Percentiles rank a stretch among this genome's conserved stretches.
These are phyloP conservation scores for Prunella himalayana DNA, from an alignment of 2,113 vertebrate species.

Conservation along the genomic window DNA sequence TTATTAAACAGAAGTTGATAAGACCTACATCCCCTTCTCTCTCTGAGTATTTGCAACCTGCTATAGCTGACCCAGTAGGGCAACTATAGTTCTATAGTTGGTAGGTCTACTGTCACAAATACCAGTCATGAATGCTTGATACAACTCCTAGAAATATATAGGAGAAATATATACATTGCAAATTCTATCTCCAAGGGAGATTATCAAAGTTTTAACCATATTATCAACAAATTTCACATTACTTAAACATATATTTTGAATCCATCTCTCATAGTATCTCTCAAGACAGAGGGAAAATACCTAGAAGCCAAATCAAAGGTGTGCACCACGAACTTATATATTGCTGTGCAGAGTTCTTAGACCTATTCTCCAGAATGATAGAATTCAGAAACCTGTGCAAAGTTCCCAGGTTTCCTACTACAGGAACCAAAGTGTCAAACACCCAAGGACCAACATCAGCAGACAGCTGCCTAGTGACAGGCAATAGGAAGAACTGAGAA, in stretches of 20 bases:
- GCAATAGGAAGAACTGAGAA: background rate
- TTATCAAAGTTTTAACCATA: background rate
- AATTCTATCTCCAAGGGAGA: background rate
- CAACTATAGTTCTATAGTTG: background rate
- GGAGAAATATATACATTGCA: background rate
- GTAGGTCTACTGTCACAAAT: background rate
- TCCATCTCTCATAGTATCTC: background rate
- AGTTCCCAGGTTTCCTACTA: background rate
- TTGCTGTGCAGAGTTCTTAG: background rate
- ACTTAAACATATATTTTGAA: background rate
- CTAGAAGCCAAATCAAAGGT: background rate
- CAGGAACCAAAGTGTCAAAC: background rate
- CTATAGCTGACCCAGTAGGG: background rate
- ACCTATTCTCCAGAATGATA: background rate
- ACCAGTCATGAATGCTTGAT: background rate
- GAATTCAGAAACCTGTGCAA: background rate
- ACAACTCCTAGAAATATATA: background rate
- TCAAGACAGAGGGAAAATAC: background rate
- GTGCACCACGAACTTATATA: background rate
- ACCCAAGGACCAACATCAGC: background rate
- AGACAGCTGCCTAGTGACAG: background rate
- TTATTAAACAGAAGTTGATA: background rate
- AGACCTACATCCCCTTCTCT: background rate
- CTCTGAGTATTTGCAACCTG: background rate
- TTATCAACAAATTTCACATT: background rate